Evolutionary conservation across 2,888 invertebrate species (phyloP), one percentile per base, ranked within the genome.

Genomic region (Leptopilina drosophilae): DNA sequence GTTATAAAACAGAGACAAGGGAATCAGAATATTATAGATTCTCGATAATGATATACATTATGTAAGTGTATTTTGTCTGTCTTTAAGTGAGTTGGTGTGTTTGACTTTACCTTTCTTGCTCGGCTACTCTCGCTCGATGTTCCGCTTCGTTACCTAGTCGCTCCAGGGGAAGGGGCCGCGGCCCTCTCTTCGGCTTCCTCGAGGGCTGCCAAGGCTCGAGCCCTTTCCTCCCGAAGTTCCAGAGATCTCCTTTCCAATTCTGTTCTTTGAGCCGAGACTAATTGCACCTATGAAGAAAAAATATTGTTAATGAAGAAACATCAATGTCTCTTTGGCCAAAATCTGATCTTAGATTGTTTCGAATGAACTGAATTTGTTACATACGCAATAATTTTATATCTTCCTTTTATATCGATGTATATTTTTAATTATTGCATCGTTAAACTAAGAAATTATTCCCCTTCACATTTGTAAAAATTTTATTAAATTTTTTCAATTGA

Each of bases 131-230:
- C 69, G 91, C 91, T 75, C 91, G 89, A 79, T 89, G 90, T 73
- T 94, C 92, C 77, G 94, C 94, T 33, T 90, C 93, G 92, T 88
- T 93, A 88, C 87, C 93, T 92, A 85, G 96, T 86, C 96, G 94
- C 92, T 98, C 98, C 86, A 98, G 93, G n/a, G n/a, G n/a, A n/a
- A n/a, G n/a, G n/a, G 87, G 97, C 94, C 86, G 96, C 93, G 87
- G 98, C 97, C 89, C 97, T 94, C 92, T 98, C 98, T 78, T 96
- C 96, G 62, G 98, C 96, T 91, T 98, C 98, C 83, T 98, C 98
- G 79, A 98, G 93, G 81, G 96, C 96, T 76, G 95, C 94, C 76
- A 95, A 94, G 77, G 98, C 93, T 82, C 95, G 94, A 82, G 98
- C 97, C 85, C 97, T 94, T 91, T 98, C 98, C 81, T 95, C 94